These are phyloP conservation scores for Apis dorsata DNA, from an alignment of 1,140 invertebrate genomes.

Conservation along the genomic window DNA sequence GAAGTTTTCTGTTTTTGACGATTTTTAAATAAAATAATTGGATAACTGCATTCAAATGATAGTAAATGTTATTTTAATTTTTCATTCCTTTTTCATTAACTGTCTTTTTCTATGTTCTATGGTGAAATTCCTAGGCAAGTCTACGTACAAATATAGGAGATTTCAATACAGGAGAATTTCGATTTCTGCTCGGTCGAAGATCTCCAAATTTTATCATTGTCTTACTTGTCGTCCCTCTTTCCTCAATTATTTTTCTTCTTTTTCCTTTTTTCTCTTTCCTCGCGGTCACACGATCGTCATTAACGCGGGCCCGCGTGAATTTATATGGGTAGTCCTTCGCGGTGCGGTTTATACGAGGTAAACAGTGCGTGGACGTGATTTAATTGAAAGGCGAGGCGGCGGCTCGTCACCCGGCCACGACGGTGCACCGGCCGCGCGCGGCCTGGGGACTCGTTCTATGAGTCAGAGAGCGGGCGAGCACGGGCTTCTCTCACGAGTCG, in stretches of 20 bases:
- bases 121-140: no score
- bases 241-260: no score
- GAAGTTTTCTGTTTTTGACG: no score
- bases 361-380: conserved; percentile 72
- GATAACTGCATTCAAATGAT: no score
- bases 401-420: conserved; percentile 25
- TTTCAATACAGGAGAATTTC: no score
- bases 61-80: no score
- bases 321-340: conserved; percentile 40
- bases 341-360: conserved; percentile 67
- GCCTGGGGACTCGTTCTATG: conserved; percentile 60
- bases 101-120: no score
- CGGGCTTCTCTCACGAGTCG: conserved; percentile 45
- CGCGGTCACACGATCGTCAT: conserved; percentile 41
- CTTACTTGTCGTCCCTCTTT: background rate
- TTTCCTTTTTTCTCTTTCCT: no score
- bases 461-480: conserved; percentile 60
- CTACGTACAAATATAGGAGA: no score
- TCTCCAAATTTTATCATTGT: background rate
- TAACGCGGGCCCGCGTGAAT: conserved; percentile 30
- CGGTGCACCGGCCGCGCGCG: conserved; percentile 18
- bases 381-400: conserved; percentile 66
- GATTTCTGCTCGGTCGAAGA: no score
- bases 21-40: no score
- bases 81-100: no score